Conservation (phyloP, 64 coral and sea anemone genomes). For the Cladopsammia gracilis region DNA sequence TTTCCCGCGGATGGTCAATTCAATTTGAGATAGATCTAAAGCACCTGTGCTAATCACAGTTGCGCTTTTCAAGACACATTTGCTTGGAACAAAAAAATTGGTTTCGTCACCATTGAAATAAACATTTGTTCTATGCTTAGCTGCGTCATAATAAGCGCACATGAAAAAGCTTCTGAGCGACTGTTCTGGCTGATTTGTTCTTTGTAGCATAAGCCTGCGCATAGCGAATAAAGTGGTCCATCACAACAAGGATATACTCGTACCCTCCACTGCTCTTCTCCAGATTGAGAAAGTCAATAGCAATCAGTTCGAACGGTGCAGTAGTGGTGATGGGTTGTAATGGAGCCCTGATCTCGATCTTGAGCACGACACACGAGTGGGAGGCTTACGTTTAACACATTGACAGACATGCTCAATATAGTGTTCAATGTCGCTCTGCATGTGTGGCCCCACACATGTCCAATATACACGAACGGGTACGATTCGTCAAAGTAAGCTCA, state of each 20-base stretch:
- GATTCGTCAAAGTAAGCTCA: too few relatives aligned
- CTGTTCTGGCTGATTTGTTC: slow-evolving; percentile 51
- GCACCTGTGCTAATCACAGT: too few relatives aligned
- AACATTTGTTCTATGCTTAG: too few relatives aligned
- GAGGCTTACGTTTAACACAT: slow-evolving; percentile 14
- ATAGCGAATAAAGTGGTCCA: slow-evolving; percentile 30
- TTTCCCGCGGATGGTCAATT: too few relatives aligned
- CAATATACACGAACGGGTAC: too few relatives aligned
- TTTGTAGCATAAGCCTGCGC: slow-evolving; percentile 23
- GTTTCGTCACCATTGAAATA: too few relatives aligned
- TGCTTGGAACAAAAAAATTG: too few relatives aligned
- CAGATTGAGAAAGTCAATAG: slow-evolving; percentile 37
- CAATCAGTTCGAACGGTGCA: slow-evolving; percentile 17
- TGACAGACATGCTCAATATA: slow-evolving; percentile 20
- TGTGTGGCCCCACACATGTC: too few relatives aligned
- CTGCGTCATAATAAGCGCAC: too few relatives aligned
- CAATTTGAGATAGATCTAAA: too few relatives aligned
- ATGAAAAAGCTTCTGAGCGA: slow-evolving; percentile 30
- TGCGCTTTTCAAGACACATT: too few relatives aligned
- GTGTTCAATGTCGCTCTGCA: slow-evolving; percentile 32
- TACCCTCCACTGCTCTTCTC: slow-evolving; percentile 26
- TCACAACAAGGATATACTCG: slow-evolving; percentile 22
- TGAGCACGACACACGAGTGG: too few relatives aligned
- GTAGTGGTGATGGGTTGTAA: slow-evolving; percentile 23
- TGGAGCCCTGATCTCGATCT: slow-evolving; percentile 26